These are phyloP conservation scores for Xenopus petersii DNA, from an alignment of 2,797 vertebrate genomes.

Conservation along the genomic window DNA sequence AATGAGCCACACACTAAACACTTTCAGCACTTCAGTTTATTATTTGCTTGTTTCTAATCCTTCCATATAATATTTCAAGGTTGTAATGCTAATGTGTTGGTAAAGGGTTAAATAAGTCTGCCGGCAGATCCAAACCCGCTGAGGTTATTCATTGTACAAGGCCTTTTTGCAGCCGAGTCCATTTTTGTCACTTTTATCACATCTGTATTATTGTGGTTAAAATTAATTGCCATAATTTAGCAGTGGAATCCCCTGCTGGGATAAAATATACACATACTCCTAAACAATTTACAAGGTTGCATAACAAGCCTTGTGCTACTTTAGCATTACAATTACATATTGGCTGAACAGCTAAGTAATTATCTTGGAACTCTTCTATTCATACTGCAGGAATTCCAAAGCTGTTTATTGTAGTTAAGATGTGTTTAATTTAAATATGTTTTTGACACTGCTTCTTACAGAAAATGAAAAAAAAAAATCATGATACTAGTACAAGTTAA, in stretches of 20 bases:
- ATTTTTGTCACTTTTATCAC: slow-evolving; percentile 25
- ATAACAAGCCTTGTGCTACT: slow-evolving; percentile 1
- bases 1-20: too few species aligned
- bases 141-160: slow-evolving; percentile 12
- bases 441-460: not conserved
- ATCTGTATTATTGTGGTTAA: slow-evolving; percentile 22
- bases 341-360: slow-evolving; percentile 4
- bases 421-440: not conserved
- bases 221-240: slow-evolving; percentile 43
- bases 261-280: slow-evolving; percentile 33
- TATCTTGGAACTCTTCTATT: slow-evolving; percentile 1
- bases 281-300: slow-evolving; percentile 26
- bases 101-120: too few species aligned
- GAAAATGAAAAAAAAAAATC: too few species aligned
- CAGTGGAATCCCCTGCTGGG: slow-evolving; percentile 24
- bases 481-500: too few species aligned
- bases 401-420: not conserved
- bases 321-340: slow-evolving; percentile 7
- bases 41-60: too few species aligned
- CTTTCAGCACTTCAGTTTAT: too few species aligned
- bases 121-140: not conserved
- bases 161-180: slow-evolving; percentile 13
- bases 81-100: too few species aligned
- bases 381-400: not conserved
- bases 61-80: too few species aligned